These are phyloP conservation scores for Proctacanthus coquilletti DNA, from an alignment of 1,140 invertebrate species.

Conservation along the genomic window DNA sequence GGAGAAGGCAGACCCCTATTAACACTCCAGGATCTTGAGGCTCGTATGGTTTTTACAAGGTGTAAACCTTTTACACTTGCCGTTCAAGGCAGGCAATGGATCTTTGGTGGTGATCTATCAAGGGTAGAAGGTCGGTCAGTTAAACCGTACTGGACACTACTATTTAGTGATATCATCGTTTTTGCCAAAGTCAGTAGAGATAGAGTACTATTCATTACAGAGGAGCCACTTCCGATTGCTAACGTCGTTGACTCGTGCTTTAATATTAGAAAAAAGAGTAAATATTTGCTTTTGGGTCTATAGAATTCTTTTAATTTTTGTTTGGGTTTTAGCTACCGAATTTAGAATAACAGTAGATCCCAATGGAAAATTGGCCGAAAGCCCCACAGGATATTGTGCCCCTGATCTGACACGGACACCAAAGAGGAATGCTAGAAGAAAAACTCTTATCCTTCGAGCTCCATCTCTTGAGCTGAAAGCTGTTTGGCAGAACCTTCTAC, in stretches of 20 bases:
- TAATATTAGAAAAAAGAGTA: slow-evolving; percentile 67
- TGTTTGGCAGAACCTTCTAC: slow-evolving; percentile 76
- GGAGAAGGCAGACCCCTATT: slow-evolving; percentile 61
- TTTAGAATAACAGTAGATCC: slow-evolving; percentile 48
- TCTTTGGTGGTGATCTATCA: slow-evolving; percentile 68
- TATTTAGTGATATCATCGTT: slow-evolving; percentile 66
- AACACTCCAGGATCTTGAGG: slow-evolving; percentile 66
- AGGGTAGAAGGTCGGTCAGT: slow-evolving; percentile 65
- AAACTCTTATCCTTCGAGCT: slow-evolving; percentile 55
- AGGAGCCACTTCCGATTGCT: slow-evolving; percentile 62
- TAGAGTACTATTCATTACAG: slow-evolving; percentile 67
- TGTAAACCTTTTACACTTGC: slow-evolving; percentile 74
- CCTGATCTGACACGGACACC: slow-evolving; percentile 39
- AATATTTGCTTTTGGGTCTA: no score
- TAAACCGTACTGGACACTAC: slow-evolving; percentile 65
- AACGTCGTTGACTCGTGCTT: slow-evolving; percentile 68
- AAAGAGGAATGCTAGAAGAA: slow-evolving; percentile 40
- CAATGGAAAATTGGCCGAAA: slow-evolving; percentile 39
- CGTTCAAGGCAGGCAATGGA: slow-evolving; percentile 68
- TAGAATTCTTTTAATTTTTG: no score
- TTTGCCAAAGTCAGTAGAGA: slow-evolving; percentile 73
- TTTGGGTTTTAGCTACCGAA: slow-evolving; percentile 42
- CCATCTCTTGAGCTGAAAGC: slow-evolving; percentile 69
- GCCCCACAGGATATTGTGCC: slow-evolving; percentile 48
- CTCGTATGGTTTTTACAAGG: slow-evolving; percentile 67